Percentiles rank a stretch among this genome's conserved stretches.
Conservation (phyloP, 2,888 invertebrate species). For the Nysson spinosus region DNA sequence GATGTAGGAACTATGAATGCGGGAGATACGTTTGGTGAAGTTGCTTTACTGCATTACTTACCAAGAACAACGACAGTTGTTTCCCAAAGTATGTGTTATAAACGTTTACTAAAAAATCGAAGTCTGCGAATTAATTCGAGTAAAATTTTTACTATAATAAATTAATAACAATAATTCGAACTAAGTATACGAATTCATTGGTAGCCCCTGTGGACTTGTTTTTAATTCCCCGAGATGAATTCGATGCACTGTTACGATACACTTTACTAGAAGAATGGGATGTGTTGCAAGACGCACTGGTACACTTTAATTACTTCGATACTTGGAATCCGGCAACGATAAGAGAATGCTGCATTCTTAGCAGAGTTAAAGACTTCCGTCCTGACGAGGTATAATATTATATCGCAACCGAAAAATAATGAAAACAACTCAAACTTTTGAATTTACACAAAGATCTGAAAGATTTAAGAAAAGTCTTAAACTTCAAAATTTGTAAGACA, state of each 20-base stretch:
- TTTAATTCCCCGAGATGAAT: conserved; percentile 82
- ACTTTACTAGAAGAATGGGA: conserved; percentile 82
- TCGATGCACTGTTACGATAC: conserved; percentile 80
- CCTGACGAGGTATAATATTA: conserved; percentile 78
- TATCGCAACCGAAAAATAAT: no score
- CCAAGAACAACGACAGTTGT: conserved; percentile 82
- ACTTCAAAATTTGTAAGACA: no score
- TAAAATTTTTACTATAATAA: background rate
- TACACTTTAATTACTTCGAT: conserved; percentile 83
- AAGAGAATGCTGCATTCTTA: conserved; percentile 83
- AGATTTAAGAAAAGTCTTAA: no score
- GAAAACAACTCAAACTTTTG: no score
- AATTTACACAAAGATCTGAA: no score
- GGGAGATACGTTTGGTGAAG: conserved; percentile 84
- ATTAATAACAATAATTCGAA: background rate
- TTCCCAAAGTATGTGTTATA: conserved; percentile 73
- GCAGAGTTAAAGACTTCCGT: conserved; percentile 81
- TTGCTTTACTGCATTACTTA: conserved; percentile 82
- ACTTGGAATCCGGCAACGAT: conserved; percentile 80
- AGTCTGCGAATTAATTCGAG: background rate
- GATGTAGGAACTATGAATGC: conserved; percentile 79
- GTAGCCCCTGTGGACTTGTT: conserved; percentile 82
- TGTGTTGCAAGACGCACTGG: conserved; percentile 80
- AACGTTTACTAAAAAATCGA: no score
- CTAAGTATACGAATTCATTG: no score